Evolutionary conservation across 2,888 invertebrate species (phyloP).

Genomic region (Drosophila seclusa): DNA sequence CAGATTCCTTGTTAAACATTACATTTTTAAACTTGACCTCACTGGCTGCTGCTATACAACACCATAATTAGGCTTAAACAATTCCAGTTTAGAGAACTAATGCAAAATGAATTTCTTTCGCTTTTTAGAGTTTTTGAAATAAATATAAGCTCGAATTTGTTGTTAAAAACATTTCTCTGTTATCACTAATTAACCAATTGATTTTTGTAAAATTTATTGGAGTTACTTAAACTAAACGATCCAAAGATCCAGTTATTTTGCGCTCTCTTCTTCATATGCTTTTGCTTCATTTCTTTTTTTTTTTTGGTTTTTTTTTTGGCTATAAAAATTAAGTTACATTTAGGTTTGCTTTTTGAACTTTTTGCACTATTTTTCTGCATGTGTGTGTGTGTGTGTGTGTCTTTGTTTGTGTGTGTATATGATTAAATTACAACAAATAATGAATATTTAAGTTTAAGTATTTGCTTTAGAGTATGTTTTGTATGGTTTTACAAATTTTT

Average conservation of each 20-base stretch:
- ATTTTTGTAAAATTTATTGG: slow-evolving; percentile 55
- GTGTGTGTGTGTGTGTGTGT: slow-evolving; percentile 34
- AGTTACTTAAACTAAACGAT: slow-evolving; percentile 73
- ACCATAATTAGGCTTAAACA: slow-evolving; percentile 45
- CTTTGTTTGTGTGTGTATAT: slow-evolving; percentile 33
- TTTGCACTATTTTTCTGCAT: slow-evolving; percentile 73
- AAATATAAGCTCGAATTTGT: slow-evolving; percentile 75
- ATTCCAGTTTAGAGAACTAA: slow-evolving; percentile 56
- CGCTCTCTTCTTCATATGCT: slow-evolving; percentile 3
- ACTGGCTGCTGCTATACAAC: slow-evolving; percentile 52
- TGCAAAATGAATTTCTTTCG: slow-evolving; percentile 40
- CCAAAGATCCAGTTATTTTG: slow-evolving; percentile 44
- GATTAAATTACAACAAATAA: slow-evolving; percentile 71
- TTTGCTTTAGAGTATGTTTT: slow-evolving; percentile 48
- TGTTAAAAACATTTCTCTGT: slow-evolving; percentile 55
- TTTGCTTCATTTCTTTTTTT: slow-evolving; percentile 7
- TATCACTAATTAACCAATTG: slow-evolving; percentile 68
- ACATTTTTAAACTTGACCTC: slow-evolving; percentile 36
- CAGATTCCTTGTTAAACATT: slow-evolving; percentile 33
- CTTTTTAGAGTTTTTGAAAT: slow-evolving; percentile 56
- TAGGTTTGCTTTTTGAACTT: slow-evolving; percentile 63
- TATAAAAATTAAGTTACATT: slow-evolving; percentile 83
- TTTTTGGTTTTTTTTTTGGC: slow-evolving; percentile 75
- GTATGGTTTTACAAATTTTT: slow-evolving; percentile 64
- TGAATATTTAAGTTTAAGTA: slow-evolving; percentile 52